Evolutionary conservation across 1,140 invertebrate genomes (phyloP).

Genomic region (Caenorhabditis brenneri): DNA sequence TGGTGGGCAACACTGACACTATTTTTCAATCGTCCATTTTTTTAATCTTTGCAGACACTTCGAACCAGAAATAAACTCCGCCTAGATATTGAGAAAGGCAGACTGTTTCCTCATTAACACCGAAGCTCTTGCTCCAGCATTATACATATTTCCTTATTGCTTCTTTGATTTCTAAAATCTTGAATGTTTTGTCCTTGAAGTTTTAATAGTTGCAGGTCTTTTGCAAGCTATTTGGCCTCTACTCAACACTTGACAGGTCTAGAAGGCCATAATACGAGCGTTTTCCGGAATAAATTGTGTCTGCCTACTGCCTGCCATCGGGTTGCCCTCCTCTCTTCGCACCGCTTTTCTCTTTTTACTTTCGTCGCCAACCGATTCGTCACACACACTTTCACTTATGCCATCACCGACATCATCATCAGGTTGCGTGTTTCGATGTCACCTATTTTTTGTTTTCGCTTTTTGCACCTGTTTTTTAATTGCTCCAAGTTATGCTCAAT

Average conservation of each 20-base stretch:
- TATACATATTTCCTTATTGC: not conserved
- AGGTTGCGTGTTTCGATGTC: not conserved
- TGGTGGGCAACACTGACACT: slow-evolving; percentile 1
- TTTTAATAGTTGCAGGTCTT: slow-evolving; percentile 4
- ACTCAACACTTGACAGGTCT: slow-evolving; percentile 35
- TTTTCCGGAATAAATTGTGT: slow-evolving; percentile 43
- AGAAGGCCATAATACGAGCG: slow-evolving; percentile 43
- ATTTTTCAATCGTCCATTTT: not conserved
- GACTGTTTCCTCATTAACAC: not conserved
- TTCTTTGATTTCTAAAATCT: not conserved
- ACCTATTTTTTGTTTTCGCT: not conserved
- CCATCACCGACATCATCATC: slow-evolving; percentile 35
- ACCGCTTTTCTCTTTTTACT: not conserved
- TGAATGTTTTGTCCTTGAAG: not conserved
- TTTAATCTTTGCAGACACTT: not conserved
- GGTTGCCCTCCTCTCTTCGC: not conserved
- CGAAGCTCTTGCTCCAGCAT: not conserved
- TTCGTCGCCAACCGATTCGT: slow-evolving; percentile 35
- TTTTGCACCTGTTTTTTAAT: not conserved
- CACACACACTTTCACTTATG: slow-evolving; percentile 40
- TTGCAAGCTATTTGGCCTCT: slow-evolving; percentile 26
- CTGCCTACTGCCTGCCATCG: slow-evolving; percentile 13
- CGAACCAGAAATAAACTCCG: slow-evolving; percentile 24
- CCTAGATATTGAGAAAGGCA: too few species aligned
- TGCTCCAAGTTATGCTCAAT: not conserved